Conservation (phyloP, 2,113 vertebrate genomes). For the Piliocolobus tephrosceles region DNA sequence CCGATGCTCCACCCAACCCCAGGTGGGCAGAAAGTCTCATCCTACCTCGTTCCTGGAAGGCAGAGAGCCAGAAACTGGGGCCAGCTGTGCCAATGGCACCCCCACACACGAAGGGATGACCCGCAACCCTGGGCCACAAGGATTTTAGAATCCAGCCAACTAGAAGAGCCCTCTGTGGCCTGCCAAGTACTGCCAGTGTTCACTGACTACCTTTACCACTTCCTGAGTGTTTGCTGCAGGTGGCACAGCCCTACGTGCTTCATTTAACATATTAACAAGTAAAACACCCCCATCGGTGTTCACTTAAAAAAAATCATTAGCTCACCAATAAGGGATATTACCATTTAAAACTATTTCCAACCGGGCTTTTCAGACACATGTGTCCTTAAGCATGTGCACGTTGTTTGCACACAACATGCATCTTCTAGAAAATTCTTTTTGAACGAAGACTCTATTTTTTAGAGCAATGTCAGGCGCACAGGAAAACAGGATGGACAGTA, state of each 20-base stretch:
- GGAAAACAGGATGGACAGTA: fast-evolving
- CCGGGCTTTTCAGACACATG: fast-evolving
- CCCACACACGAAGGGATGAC: too few species aligned
- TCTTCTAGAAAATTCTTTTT: background rate
- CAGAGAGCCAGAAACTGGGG: fast-evolving
- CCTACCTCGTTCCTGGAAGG: fast-evolving
- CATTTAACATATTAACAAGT: fast-evolving
- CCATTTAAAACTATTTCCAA: fast-evolving
- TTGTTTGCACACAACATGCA: fast-evolving
- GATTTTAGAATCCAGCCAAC: too few species aligned
- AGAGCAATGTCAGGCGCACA: too few species aligned
- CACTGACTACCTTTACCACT: background rate
- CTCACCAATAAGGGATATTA: background rate
- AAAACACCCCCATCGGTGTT: background rate
- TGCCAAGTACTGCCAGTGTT: fast-evolving
- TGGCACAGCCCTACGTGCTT: fast-evolving
- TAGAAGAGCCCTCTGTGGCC: fast-evolving
- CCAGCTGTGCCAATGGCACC: background rate
- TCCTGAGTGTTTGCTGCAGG: fast-evolving
- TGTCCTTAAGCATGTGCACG: fast-evolving
- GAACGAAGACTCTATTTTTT: too few species aligned
- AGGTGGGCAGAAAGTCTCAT: background rate
- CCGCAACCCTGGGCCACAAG: fast-evolving
- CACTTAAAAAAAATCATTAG: fast-evolving
- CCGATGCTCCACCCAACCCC: fast-evolving